These are phyloP conservation scores for Pitangus sulphuratus DNA, from an alignment of 2,797 vertebrate species.

Conservation along the genomic window DNA sequence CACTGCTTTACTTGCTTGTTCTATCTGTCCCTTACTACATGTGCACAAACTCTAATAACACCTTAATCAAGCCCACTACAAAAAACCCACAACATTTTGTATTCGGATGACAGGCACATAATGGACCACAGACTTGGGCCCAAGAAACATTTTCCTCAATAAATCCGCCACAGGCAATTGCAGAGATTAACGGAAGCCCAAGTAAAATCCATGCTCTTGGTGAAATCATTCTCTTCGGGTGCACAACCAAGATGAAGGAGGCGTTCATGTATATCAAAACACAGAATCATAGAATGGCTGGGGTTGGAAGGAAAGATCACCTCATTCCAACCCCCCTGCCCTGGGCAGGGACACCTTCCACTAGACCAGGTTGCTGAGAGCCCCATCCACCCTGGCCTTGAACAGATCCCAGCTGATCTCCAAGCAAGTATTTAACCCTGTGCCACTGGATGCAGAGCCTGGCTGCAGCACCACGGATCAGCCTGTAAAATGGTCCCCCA, in stretches of 20 bases:
- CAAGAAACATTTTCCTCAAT: not conserved
- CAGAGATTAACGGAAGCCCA: not conserved
- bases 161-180: not conserved
- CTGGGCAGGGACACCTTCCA: not conserved
- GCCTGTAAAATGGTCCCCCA: not conserved
- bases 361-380: not conserved
- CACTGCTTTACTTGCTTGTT: not conserved
- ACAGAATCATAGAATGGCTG: not conserved
- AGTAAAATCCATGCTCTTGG: not conserved
- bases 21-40: no score
- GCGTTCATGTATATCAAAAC: not conserved
- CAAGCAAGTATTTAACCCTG: not conserved
- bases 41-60: not conserved
- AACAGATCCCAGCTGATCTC: not conserved
- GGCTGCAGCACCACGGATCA: not conserved
- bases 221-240: not conserved
- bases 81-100: not conserved
- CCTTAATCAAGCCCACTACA: not conserved
- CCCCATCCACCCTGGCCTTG: not conserved
- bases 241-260: not conserved
- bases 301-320: not conserved
- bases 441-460: not conserved
- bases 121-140: fast-evolving
- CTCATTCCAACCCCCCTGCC: not conserved
- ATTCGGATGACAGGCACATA: not conserved